These are phyloP conservation scores for Fragum fragum DNA, from an alignment of 2,888 invertebrate species.

Conservation along the genomic window DNA sequence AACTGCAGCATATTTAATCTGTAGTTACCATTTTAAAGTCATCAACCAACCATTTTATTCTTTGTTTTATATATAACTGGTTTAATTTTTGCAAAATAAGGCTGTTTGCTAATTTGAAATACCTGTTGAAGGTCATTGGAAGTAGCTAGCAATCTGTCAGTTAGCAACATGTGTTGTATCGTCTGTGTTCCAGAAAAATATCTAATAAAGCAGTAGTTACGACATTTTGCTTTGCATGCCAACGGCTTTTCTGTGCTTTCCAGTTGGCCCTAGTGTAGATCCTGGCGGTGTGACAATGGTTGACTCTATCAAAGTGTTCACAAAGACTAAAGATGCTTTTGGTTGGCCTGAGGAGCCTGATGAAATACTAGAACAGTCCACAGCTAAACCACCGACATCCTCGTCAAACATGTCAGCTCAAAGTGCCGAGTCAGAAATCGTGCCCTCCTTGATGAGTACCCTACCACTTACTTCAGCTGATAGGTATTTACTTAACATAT, in stretches of 20 bases:
- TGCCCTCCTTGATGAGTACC: slow-evolving; percentile 42
- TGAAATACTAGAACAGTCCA: slow-evolving; percentile 88
- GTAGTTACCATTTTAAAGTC: too few relatives aligned
- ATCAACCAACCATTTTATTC: too few relatives aligned
- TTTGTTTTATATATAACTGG: too few relatives aligned
- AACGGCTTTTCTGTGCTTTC: slow-evolving; percentile 6
- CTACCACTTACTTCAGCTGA: slow-evolving; percentile 89
- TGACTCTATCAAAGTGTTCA: slow-evolving; percentile 97
- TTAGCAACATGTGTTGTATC: too few relatives aligned
- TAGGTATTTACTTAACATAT: slow-evolving; percentile 87
- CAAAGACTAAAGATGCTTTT: slow-evolving; percentile 97
- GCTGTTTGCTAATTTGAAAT: too few relatives aligned
- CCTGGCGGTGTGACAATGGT: slow-evolving; percentile 95
- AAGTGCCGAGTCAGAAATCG: slow-evolving; percentile 65
- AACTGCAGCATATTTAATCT: too few relatives aligned
- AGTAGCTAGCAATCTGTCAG: too few relatives aligned
- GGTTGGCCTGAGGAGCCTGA: slow-evolving; percentile 99
- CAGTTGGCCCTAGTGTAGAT: slow-evolving; percentile 87
- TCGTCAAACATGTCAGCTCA: slow-evolving; percentile 41
- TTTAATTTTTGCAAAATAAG: too few relatives aligned
- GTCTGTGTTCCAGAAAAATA: too few relatives aligned
- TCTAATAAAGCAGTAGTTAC: too few relatives aligned
- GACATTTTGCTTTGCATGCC: too few relatives aligned
- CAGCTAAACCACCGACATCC: slow-evolving; percentile 48
- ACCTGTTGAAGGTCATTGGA: too few relatives aligned